Percentiles rank a stretch among this genome's conserved stretches.
phyloP scores from a whole-genome alignment of 2,797 vertebrate species.

The Sebastes steindachneri region DNA sequence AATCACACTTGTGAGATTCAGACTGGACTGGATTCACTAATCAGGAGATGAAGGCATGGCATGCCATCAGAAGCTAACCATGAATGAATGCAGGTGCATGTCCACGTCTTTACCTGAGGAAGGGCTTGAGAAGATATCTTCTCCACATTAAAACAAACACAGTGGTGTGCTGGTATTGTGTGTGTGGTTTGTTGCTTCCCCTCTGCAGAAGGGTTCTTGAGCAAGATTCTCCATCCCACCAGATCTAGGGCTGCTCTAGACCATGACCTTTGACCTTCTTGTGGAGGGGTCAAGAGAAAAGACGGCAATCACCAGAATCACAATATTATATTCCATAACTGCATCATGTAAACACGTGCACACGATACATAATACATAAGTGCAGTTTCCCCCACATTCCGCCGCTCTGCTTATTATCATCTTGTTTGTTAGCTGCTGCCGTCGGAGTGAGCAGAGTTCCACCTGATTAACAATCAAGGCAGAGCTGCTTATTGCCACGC shows the following conservation, averaged over 20 bases:
- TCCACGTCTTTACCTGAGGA: not conserved
- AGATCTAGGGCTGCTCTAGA: not conserved
- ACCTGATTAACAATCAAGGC: constrained; percentile 62
- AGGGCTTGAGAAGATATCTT: not conserved
- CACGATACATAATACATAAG: not conserved
- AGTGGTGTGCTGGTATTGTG: not conserved
- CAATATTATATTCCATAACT: not conserved
- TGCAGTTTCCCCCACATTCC: not conserved
- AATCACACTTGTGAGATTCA: not conserved
- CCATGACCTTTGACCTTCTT: not conserved
- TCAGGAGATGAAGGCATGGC: not conserved
- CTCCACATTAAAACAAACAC: not conserved
- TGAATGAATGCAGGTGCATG: not conserved
- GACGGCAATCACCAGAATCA: not conserved
- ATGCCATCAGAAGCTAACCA: not conserved
- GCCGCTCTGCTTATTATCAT: not conserved
- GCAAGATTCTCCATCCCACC: not conserved
- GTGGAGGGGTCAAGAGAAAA: not conserved
- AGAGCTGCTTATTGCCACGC: constrained; percentile 59
- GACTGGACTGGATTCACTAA: not conserved
- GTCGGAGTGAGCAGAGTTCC: constrained; percentile 14
- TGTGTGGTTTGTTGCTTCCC: not conserved
- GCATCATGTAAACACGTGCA: not conserved
- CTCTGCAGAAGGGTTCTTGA: not conserved
- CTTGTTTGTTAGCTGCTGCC: constrained; percentile 25